phyloP scores from a whole-genome alignment of 2,888 invertebrate genomes.

The Drymonia ruficornis region DNA sequence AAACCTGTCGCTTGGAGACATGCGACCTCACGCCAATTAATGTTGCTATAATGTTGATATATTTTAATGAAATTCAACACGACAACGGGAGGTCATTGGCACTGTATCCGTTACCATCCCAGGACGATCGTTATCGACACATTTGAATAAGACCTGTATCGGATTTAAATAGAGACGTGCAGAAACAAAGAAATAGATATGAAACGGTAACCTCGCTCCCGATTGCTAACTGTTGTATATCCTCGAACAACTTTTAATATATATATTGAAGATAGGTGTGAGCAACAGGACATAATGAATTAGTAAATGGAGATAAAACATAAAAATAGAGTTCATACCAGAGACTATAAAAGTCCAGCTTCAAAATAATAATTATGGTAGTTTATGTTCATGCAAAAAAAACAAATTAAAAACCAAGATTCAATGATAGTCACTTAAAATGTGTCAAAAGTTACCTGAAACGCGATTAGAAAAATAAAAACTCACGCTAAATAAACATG shows the following conservation, averaged over 20 bases:
- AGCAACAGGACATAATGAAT: too few relatives aligned
- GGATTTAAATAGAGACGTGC: conserved; percentile 33
- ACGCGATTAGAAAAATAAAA: too few relatives aligned
- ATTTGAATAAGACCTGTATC: conserved; percentile 30
- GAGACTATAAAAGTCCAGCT: too few relatives aligned
- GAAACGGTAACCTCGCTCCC: neutral
- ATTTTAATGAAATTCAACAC: conserved; percentile 39
- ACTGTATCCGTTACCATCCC: conserved; percentile 34
- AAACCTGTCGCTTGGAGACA: conserved; percentile 14
- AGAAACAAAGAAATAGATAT: conserved; percentile 17
- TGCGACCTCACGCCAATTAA: conserved; percentile 28
- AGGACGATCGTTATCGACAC: conserved; percentile 26
- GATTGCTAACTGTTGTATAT: neutral
- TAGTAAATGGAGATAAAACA: too few relatives aligned
- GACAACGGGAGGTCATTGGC: conserved; percentile 32
- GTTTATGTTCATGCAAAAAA: too few relatives aligned
- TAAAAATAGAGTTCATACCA: too few relatives aligned
- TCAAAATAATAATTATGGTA: too few relatives aligned
- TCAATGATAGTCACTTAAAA: too few relatives aligned
- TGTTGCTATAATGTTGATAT: conserved; percentile 27
- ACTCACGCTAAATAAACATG: too few relatives aligned
- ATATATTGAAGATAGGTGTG: neutral
- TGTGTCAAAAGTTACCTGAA: too few relatives aligned
- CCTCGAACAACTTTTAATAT: neutral
- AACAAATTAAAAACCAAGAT: too few relatives aligned